Conservation (phyloP, 37 sponge, comb jelly and placozoan genomes). For the Haliclona indistincta region DNA sequence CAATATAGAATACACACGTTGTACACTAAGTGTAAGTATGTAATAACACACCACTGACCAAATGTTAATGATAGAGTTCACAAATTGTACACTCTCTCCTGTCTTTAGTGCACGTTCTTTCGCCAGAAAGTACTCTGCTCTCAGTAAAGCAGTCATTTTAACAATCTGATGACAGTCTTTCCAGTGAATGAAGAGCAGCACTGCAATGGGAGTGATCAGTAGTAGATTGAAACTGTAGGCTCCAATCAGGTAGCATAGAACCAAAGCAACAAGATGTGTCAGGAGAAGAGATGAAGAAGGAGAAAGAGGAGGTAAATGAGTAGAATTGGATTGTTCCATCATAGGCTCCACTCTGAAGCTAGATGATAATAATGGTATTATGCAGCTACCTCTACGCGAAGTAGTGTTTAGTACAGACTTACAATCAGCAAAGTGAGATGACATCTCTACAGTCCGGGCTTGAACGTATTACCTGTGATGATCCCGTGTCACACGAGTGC, state of each 20-base stretch:
- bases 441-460: too few relatives aligned
- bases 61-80: neutral
- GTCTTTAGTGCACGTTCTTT: neutral
- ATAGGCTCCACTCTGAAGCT: too few relatives aligned
- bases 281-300: neutral
- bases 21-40: neutral
- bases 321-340: too few relatives aligned
- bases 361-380: too few relatives aligned
- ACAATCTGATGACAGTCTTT: neutral
- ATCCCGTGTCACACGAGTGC: too few relatives aligned
- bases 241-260: slow-evolving; percentile 5
- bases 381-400: too few relatives aligned
- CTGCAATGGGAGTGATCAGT: neutral
- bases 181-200: slow-evolving; percentile 2
- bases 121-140: neutral
- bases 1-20: neutral
- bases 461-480: too few relatives aligned
- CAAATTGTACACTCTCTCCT: slow-evolving; percentile 1
- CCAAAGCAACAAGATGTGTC: slow-evolving; percentile 2
- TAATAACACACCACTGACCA: slow-evolving; percentile 1
- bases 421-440: too few relatives aligned
- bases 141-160: neutral
- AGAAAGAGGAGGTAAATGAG: too few relatives aligned
- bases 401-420: too few relatives aligned
- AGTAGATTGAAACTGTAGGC: neutral